A percentile compares a stretch with the other conserved stretches of the same genome.
Conservation (phyloP, 2,113 vertebrate species). For the Xerus inauris region DNA sequence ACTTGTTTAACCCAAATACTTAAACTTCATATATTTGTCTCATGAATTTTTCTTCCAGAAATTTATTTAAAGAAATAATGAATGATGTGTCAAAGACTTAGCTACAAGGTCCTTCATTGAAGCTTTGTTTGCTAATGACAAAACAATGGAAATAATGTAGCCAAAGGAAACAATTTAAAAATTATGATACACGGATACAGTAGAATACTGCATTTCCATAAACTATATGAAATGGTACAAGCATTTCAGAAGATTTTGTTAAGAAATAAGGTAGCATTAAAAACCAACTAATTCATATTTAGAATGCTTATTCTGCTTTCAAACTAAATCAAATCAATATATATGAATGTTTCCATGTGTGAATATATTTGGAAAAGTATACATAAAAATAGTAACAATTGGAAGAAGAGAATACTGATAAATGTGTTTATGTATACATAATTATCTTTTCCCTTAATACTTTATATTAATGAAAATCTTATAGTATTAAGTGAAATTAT, state of each 20-base stretch:
- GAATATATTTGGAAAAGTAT: background rate
- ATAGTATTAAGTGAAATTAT: background rate
- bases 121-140: background rate
- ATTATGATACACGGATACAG: background rate
- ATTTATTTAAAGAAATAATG: background rate
- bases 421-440: background rate
- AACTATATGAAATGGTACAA: background rate
- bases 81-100: background rate
- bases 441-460: background rate
- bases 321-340: background rate
- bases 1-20: background rate
- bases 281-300: background rate
- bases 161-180: background rate
- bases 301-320: background rate
- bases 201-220: background rate
- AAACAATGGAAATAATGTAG: background rate
- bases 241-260: constrained; percentile 5
- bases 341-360: background rate
- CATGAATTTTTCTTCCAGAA: background rate
- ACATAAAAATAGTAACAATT: background rate
- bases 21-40: background rate
- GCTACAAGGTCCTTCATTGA: background rate
- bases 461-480: constrained; percentile 21
- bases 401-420: background rate
- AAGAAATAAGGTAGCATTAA: background rate